Percentiles rank a stretch among this genome's conserved stretches.
These are phyloP conservation scores for Yponomeuta sedellus DNA, from an alignment of 2,888 invertebrate genomes.

Conservation along the genomic window DNA sequence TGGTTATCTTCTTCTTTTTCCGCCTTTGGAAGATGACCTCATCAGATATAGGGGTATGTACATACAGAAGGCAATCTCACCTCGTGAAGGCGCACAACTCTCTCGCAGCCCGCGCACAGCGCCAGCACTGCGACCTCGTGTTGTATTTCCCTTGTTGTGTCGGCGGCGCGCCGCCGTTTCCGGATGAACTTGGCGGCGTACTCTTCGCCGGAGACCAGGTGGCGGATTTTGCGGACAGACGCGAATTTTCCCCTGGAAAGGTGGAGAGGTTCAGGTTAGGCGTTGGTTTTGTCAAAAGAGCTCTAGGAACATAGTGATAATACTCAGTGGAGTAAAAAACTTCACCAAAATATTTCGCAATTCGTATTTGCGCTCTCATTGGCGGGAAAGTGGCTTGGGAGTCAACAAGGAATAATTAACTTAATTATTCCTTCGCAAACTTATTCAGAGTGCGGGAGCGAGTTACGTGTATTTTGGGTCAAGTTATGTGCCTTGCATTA, in stretches of 20 bases:
- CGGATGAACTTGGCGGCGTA: conserved; percentile 98
- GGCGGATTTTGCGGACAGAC: conserved; percentile 92
- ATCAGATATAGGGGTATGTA: too few species aligned
- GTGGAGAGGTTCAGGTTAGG: conserved; percentile 15
- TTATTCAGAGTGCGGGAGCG: too few species aligned
- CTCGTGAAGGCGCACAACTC: conserved; percentile 94
- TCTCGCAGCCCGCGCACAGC: conserved; percentile 87
- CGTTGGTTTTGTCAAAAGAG: not conserved
- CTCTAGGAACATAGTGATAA: not conserved
- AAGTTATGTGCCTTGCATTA: too few species aligned
- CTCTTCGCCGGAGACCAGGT: conserved; percentile 89
- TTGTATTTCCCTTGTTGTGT: conserved; percentile 91
- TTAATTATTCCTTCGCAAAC: too few species aligned
- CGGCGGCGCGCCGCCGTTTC: conserved; percentile 90
- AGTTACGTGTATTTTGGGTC: too few species aligned
- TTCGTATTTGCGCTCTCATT: too few species aligned
- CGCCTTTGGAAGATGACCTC: too few species aligned
- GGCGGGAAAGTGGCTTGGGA: too few species aligned
- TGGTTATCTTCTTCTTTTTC: too few species aligned
- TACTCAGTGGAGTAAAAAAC: not conserved
- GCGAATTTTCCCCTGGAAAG: conserved; percentile 95
- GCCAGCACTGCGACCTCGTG: conserved; percentile 96
- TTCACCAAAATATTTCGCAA: too few species aligned
- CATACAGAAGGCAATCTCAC: conserved; percentile 47
- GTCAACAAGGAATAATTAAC: too few species aligned